These are phyloP conservation scores for Nephrocerus scutellatus DNA, from an alignment of 2,888 invertebrate species.

Conservation along the genomic window DNA sequence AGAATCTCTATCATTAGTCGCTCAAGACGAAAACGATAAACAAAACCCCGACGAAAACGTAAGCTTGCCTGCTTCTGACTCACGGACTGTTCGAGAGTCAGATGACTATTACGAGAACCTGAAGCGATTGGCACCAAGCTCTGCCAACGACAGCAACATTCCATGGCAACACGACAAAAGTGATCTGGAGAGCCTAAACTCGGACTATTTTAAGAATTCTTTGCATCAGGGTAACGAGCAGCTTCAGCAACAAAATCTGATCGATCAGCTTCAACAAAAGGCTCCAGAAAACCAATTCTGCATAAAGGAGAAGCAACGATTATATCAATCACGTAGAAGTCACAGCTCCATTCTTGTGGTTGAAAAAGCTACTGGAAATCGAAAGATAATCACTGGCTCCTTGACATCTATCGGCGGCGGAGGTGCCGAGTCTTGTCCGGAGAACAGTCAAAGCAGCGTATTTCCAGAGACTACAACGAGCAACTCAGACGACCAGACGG, in stretches of 20 bases:
- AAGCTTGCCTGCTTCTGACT: constrained; percentile 11
- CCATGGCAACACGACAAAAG: constrained; percentile 48
- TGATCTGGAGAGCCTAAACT: constrained; percentile 47
- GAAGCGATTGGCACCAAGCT: constrained; percentile 37
- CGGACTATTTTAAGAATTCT: constrained; percentile 47
- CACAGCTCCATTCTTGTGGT: constrained; percentile 17
- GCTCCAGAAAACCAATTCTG: too few species aligned
- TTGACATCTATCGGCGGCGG: constrained; percentile 15
- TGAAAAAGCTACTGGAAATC: constrained; percentile 10
- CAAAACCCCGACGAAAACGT: background rate
- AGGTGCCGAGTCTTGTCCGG: constrained; percentile 38
- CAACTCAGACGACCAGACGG: constrained; percentile 45
- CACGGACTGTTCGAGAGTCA: constrained; percentile 40
- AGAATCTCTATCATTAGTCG: background rate
- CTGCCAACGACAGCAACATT: constrained; percentile 35
- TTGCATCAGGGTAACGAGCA: constrained; percentile 39
- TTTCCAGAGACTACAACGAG: constrained; percentile 45
- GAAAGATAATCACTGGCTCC: too few species aligned
- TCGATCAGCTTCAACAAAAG: constrained; percentile 18
- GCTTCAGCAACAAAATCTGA: constrained; percentile 25
- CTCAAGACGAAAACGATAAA: constrained; percentile 16
- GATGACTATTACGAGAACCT: constrained; percentile 47
- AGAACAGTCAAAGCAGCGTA: constrained; percentile 43
- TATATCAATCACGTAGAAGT: constrained; percentile 37
- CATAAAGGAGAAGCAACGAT: constrained; percentile 36